Evolutionary conservation across 2,113 vertebrate species (phyloP).

Genomic region (Paradoxurus hermaphroditus): DNA sequence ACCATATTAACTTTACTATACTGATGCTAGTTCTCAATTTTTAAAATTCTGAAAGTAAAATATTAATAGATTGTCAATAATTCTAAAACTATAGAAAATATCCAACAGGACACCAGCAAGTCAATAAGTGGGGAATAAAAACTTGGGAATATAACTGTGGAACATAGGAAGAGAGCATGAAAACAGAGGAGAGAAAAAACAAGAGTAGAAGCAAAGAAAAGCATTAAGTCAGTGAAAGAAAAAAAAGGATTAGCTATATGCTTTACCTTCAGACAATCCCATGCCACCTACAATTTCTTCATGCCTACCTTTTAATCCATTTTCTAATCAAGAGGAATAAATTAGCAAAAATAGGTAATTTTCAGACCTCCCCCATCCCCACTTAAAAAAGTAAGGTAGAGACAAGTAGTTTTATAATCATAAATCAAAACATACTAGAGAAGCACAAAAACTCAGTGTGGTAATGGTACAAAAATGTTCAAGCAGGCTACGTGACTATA

Average conservation of each 20-base stretch:
- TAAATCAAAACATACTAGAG: not conserved
- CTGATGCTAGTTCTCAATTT: not conserved
- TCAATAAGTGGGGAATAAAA: not conserved
- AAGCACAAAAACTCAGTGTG: not conserved
- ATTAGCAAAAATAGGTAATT: not conserved
- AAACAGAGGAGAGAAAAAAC: not conserved
- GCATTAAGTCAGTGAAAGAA: not conserved
- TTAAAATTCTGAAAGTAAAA: not conserved
- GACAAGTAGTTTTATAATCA: not conserved
- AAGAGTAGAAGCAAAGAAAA: not conserved
- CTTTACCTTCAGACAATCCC: not conserved
- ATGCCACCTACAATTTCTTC: not conserved
- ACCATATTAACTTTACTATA: not conserved
- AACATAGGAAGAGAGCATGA: not conserved
- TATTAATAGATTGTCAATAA: not conserved
- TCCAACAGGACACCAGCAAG: not conserved
- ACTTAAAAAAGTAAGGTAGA: not conserved
- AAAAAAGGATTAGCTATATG: not conserved
- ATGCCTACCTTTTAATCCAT: not conserved
- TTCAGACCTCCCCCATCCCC: not conserved
- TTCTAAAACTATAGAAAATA: not conserved
- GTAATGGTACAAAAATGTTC: not conserved
- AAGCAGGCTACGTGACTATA: not conserved
- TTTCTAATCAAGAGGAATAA: not conserved
- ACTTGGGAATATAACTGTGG: not conserved